phyloP scores from a whole-genome alignment of 2,888 invertebrate species.

The Pseudococcus jackbeardsleyi region DNA sequence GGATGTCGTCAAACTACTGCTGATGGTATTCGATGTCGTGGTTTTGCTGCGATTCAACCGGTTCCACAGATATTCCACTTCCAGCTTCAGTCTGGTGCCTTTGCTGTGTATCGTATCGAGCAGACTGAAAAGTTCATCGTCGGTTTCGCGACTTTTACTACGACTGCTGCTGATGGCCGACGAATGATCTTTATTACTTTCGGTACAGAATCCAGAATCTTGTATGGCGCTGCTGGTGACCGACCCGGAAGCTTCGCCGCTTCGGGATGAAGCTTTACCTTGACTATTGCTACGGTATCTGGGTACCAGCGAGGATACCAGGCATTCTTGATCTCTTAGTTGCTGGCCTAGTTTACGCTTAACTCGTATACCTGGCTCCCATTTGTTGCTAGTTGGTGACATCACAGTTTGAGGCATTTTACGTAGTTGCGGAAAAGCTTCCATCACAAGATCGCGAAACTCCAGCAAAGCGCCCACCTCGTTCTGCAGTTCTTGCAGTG shows the following conservation, averaged over 20 bases:
- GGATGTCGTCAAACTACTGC: slow-evolving; percentile 16
- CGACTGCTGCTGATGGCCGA: slow-evolving; percentile 69
- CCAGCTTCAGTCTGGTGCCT: slow-evolving; percentile 79
- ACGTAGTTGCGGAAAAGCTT: slow-evolving; percentile 91
- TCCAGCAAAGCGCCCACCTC: slow-evolving; percentile 92
- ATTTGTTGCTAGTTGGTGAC: slow-evolving; percentile 66
- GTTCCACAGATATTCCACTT: slow-evolving; percentile 69
- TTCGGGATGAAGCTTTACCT: slow-evolving; percentile 74
- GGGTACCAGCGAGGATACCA: slow-evolving; percentile 70
- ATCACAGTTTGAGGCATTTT: slow-evolving; percentile 77
- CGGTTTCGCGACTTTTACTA: slow-evolving; percentile 70
- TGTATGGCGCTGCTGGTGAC: slow-evolving; percentile 76
- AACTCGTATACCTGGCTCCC: slow-evolving; percentile 80
- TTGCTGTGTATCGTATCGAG: slow-evolving; percentile 89
- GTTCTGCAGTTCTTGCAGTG: slow-evolving; percentile 92
- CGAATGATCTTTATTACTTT: slow-evolving; percentile 75
- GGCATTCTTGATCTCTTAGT: slow-evolving; percentile 66
- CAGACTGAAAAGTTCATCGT: slow-evolving; percentile 88
- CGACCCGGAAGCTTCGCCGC: slow-evolving; percentile 71
- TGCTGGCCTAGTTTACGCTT: slow-evolving; percentile 76
- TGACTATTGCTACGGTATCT: slow-evolving; percentile 78
- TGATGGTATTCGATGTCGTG: slow-evolving; percentile 14
- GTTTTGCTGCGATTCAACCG: slow-evolving; percentile 50
- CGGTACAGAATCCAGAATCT: slow-evolving; percentile 92
- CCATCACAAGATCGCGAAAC: slow-evolving; percentile 94